These are phyloP conservation scores for Trochalopteron elliotii DNA, from an alignment of 2,113 vertebrate genomes.

Conservation along the genomic window DNA sequence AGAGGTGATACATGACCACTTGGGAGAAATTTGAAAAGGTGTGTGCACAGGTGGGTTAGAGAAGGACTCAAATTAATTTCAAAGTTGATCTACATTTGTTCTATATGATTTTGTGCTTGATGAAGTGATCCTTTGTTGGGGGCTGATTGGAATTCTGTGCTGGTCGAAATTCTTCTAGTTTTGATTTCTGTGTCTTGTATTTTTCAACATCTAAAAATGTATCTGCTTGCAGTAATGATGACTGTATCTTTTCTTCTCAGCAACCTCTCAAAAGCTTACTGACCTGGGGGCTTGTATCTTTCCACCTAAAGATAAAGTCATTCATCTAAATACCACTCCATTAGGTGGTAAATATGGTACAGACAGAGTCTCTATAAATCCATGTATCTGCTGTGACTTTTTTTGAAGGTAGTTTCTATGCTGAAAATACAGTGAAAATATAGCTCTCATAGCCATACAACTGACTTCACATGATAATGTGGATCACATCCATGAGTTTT, in stretches of 20 bases:
- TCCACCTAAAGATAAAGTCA: neutral
- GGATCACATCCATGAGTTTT: neutral
- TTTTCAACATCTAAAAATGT: neutral
- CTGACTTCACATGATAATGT: neutral
- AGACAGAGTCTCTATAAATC: neutral
- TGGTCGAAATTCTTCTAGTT: neutral
- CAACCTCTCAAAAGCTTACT: neutral
- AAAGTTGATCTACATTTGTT: neutral
- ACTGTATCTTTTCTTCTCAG: neutral
- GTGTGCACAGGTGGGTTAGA: neutral
- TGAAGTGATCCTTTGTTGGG: neutral
- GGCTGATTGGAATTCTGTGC: neutral
- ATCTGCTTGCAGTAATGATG: neutral
- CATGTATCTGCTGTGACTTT: neutral
- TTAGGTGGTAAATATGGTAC: fast-evolving
- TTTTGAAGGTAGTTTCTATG: neutral
- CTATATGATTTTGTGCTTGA: neutral
- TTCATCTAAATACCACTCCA: neutral
- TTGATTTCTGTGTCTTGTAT: neutral
- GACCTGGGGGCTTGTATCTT: neutral
- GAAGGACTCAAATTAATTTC: neutral
- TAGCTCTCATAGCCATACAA: neutral
- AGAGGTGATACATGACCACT: neutral
- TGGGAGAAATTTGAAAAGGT: neutral
- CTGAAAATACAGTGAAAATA: neutral